These are phyloP conservation scores for Orchesella flavescens DNA, from an alignment of 2,888 invertebrate genomes.

Conservation along the genomic window DNA sequence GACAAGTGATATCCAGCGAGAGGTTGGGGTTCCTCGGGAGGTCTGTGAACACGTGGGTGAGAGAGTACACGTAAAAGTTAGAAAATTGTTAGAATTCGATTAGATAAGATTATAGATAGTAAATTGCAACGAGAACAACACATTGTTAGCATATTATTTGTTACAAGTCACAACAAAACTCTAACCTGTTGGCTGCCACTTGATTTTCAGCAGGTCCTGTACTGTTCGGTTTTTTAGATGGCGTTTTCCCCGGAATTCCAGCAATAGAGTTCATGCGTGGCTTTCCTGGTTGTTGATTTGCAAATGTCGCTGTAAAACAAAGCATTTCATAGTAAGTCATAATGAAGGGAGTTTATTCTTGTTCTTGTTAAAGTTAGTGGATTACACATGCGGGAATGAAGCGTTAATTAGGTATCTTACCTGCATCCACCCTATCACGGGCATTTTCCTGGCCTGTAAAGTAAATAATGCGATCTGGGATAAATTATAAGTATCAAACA, in stretches of 20 bases:
- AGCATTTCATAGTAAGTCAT: background rate
- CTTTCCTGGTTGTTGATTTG: slow-evolving; percentile 61
- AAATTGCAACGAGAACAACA: background rate
- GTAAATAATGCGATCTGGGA: slow-evolving; percentile 70
- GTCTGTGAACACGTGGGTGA: slow-evolving; percentile 61
- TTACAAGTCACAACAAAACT: background rate
- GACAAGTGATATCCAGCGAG: slow-evolving; percentile 99
- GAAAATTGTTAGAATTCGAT: background rate
- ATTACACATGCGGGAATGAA: background rate
- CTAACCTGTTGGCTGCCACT: slow-evolving; percentile 53
- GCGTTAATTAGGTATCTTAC: slow-evolving; percentile 17
- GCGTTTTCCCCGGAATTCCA: slow-evolving; percentile 64
- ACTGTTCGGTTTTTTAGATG: slow-evolving; percentile 61
- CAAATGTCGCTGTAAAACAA: slow-evolving; percentile 44
- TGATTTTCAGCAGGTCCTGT: slow-evolving; percentile 68
- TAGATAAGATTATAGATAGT: background rate
- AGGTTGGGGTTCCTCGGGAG: slow-evolving; percentile 78
- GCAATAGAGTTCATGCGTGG: slow-evolving; percentile 70
- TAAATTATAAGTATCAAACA: slow-evolving; percentile 63
- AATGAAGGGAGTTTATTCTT: too few relatives aligned
- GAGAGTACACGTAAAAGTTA: background rate
- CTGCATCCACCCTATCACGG: slow-evolving; percentile 67
- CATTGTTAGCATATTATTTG: background rate
- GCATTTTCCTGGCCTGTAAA: slow-evolving; percentile 69
- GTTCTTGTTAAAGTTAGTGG: too few relatives aligned